Base-by-base conservation (phyloP, 2,888 invertebrate genomes). In the Branchipolynoe longqiensis region DNA sequence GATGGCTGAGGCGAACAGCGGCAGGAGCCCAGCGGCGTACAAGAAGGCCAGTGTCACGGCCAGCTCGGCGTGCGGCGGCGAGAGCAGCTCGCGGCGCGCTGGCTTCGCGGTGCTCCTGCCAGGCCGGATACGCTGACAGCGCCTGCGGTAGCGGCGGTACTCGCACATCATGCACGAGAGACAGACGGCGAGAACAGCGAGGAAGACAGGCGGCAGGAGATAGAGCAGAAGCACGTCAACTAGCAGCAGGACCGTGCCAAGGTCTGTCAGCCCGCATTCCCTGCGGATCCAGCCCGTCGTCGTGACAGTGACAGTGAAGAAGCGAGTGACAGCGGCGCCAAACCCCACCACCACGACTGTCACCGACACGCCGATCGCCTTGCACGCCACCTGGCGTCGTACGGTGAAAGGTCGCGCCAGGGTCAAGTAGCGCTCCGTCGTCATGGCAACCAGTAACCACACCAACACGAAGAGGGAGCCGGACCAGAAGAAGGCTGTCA, bases 361-460 rank as follows among this genome's bases (percentile, higher is more conserved):
- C 14, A 48, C 18, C 6, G 78, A 78, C n/a, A 78, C 31, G 6
- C 22, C 31, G 4, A 3, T 2, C 18, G 78, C 78, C 0, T 25
- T 78, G 28, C 31, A 31, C 22, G 31, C 54, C 28, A 48, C 18
- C 8, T 28, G 14, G 0, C 6, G 25, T 1, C 18, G 8, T 14
- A 54, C 31, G 22, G 41, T 48, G 78, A 78, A 54, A 12, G 78
- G 78, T 28, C 78, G 41, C 31, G 78, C 41, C 31, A 78, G 31
- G 4, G 78, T 54, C 28, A 54, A 41, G 31, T 78, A 78, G 25
- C 78, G 41, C 28, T 78, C 78, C 31, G 28, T 48, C 48, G 78
- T 78, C 78, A 48, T 41, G 78, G 78, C 78, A 8, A 78, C 78
- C 78, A 78, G 41, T 6, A 78, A 18, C 78, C 78, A 78, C 6